Base-by-base conservation (phyloP, 2,888 invertebrate genomes). In the Cybosia mesomella region DNA sequence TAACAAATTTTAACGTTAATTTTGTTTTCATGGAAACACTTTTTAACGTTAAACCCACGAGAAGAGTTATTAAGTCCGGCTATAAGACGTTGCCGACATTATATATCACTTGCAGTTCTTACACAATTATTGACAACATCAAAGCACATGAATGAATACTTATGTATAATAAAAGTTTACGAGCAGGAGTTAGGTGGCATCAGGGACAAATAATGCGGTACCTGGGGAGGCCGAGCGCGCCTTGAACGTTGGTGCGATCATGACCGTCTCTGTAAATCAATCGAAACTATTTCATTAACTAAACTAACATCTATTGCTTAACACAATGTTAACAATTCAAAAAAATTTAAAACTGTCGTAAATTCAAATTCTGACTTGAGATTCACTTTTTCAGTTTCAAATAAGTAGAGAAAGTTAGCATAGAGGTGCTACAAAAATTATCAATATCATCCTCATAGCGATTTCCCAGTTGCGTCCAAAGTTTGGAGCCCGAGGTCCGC, bases 221-320 rank as follows among this genome's bases (percentile, higher is more conserved):
- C 97, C 97, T 96, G 97, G 95, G 82, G 96, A 96, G 74, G 96
- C 95, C 83, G 97, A 96, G 87, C 96, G 97, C 84, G 98, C 98
- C 95, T 97, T 98, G 95, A 98, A 98, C 90, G 96, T 97, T 82
- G 98, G 98, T 82, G 96, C 96, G 89, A 97, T 96, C 96, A 97
- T 97, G 93, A 96, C 95, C 91, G 96, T 95, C 91, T 96, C 96
- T 96, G 96, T 79, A 96, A 96, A 94, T 88, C 87, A 94, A 92
- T 86, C 88, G 90, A 78, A 87, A 64, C 59, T 70, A 66, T 66
- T 69, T 22, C 22, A 64, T 66, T 39, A 64, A 32, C n/a, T 32
- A 10, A 21, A 36, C 36, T 53, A 5, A 43, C 18, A 43, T 34
- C 9, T 32, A 2, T 34, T 0, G 21, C 62, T 62, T 62, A 62